Evolutionary conservation across 2,797 vertebrate species (phyloP), one percentile per base, ranked within the genome.

Genomic region (Rhinella marina): DNA sequence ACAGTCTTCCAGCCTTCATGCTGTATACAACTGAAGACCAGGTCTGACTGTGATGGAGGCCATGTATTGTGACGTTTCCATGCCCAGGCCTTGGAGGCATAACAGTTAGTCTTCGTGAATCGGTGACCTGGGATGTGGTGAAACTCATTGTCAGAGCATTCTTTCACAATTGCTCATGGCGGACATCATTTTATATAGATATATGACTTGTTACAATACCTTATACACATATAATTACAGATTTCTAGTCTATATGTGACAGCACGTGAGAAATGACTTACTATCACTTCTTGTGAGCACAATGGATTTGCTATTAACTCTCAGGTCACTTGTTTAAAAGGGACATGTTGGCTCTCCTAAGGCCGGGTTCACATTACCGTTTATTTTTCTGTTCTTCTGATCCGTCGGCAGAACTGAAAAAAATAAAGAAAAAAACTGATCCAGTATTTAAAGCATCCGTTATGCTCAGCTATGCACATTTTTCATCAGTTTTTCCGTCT

Each of bases 221-320:
- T 56, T 87, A 82, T 76, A 66, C 59, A 54, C 23, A 13, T n/a
- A 52, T 87, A 82, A 87, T 82, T 82, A 68, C 50, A 82, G 78
- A 87, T 56, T 62, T 73, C 27, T 27, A 82, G 23, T 76, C 59
- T 64, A 41, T 77, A 62, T 68, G 62, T 83, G 85, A 81, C 64
- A 86, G 81, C 21, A 68, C 13, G 54, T 61, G 78, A 81, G 27
- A 68, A 66, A 29, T 41, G 76, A 79, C 48, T 27, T 25, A 76
- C 10, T 77, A 76, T 66, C 66, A 29, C 73, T 25, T 86, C 27
- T 29, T 25, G 50, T 41, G 19, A 70, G 11, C 4, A 54, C 72
- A 29, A 78, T n/a, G 16, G n/a, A 57, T 29, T 66, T 80, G 27
- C 76, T 32, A n/a, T 79, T 52, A 32, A 56, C 50, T 70, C 48